Conservation (phyloP, 2,888 invertebrate genomes). For the Chelonus formosanus region DNA sequence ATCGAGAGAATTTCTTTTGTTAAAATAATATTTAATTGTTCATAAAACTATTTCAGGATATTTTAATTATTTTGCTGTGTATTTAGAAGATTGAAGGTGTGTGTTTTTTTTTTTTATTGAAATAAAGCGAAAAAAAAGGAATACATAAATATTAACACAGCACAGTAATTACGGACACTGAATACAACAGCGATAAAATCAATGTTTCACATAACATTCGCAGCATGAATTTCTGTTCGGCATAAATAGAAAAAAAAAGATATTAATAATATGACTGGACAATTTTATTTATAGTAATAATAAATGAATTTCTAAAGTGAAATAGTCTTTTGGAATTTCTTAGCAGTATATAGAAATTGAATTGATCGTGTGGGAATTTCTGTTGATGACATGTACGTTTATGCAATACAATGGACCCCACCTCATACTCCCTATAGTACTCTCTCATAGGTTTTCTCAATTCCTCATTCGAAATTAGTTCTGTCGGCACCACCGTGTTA, state of each 20-base stretch:
- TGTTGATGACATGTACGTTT: constrained; percentile 11
- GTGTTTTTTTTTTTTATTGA: too few relatives aligned
- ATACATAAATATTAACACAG: too few relatives aligned
- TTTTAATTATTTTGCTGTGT: too few relatives aligned
- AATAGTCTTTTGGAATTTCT: not conserved
- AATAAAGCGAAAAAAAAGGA: too few relatives aligned
- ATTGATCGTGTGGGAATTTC: constrained; percentile 16
- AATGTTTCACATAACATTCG: constrained; percentile 17
- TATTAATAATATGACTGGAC: not conserved
- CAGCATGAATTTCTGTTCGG: not conserved
- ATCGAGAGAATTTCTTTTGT: too few relatives aligned
- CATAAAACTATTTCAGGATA: too few relatives aligned
- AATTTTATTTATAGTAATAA: constrained; percentile 3
- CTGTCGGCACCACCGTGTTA: constrained; percentile 18
- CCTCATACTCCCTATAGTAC: constrained; percentile 1
- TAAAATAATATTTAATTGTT: too few relatives aligned
- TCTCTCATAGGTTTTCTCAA: constrained; percentile 16
- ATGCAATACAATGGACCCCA: constrained; percentile 22
- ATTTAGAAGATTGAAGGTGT: too few relatives aligned
- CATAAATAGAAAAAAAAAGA: not conserved
- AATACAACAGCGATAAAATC: constrained; percentile 18
- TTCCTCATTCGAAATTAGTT: constrained; percentile 27
- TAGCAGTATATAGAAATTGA: constrained; percentile 8
- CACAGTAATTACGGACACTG: not conserved
- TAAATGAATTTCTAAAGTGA: not conserved